Evolutionary conservation across 2,888 invertebrate species (phyloP).

Genomic region (Ariolimax columbianus): DNA sequence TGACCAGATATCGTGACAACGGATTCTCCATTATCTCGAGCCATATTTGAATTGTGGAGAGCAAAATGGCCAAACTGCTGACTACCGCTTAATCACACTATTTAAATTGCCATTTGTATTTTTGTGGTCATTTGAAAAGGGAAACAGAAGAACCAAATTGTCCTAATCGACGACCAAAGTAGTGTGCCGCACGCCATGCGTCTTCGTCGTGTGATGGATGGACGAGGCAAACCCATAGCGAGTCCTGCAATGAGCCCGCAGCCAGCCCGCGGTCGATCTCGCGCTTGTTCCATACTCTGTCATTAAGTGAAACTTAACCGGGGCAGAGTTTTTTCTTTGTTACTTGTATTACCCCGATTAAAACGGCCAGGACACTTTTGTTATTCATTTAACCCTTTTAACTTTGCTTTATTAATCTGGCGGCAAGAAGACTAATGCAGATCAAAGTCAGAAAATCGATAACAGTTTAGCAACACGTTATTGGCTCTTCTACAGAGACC

Average conservation of each 20-base stretch:
- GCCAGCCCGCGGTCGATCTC: slow-evolving; percentile 16
- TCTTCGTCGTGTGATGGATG: slow-evolving; percentile 35
- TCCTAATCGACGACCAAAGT: slow-evolving; percentile 32
- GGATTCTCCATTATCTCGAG: slow-evolving; percentile 28
- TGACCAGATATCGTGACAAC: slow-evolving; percentile 31
- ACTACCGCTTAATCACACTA: slow-evolving; percentile 35
- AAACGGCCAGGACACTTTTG: neutral
- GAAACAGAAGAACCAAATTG: slow-evolving; percentile 24
- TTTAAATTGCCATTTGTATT: slow-evolving; percentile 42
- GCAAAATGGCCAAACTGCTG: slow-evolving; percentile 43
- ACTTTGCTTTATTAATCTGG: slow-evolving; percentile 1
- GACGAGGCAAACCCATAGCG: slow-evolving; percentile 12
- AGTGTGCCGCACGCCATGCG: slow-evolving; percentile 25
- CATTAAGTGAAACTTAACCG: slow-evolving; percentile 28
- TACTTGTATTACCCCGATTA: slow-evolving; percentile 14
- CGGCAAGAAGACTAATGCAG: too few relatives aligned
- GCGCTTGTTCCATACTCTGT: slow-evolving; percentile 27
- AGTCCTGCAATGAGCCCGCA: slow-evolving; percentile 15
- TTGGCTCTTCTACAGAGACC: too few relatives aligned
- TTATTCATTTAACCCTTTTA: slow-evolving; percentile 1
- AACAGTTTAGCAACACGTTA: too few relatives aligned
- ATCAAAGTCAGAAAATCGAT: too few relatives aligned
- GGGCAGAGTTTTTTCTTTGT: slow-evolving; percentile 5
- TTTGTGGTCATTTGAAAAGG: slow-evolving; percentile 15
- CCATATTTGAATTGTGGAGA: slow-evolving; percentile 40